Evolutionary conservation across 1,140 invertebrate genomes (phyloP).

Genomic region (Conopomorpha cramerella): DNA sequence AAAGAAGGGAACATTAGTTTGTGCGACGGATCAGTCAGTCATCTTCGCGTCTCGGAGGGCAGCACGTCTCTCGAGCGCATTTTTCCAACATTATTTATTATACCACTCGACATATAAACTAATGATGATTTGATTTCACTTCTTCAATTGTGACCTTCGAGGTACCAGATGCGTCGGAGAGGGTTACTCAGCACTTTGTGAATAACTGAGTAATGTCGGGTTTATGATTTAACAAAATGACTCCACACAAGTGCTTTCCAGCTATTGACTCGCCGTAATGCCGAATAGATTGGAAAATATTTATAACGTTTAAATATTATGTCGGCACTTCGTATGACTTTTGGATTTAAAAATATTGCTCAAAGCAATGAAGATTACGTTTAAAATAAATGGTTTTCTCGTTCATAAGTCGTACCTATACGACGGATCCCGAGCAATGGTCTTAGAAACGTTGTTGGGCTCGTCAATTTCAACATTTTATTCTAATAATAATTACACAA

Average conservation of each 20-base stretch:
- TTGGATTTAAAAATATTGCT: neutral
- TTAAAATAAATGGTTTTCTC: no score
- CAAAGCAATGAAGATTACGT: neutral
- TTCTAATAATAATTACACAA: no score
- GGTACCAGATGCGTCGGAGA: constrained; percentile 5
- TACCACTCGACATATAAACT: constrained; percentile 21
- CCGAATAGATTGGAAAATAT: neutral
- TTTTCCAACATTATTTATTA: constrained; percentile 19
- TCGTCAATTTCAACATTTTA: no score
- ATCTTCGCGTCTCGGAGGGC: constrained; percentile 30
- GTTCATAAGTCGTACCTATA: no score
- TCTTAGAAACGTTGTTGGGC: no score
- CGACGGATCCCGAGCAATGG: no score
- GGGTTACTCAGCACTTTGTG: constrained; percentile 3
- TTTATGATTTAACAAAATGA: neutral
- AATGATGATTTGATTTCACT: constrained; percentile 39
- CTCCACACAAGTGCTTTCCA: neutral
- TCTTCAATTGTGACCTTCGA: constrained; percentile 22
- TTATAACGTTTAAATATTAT: neutral
- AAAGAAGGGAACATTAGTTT: constrained; percentile 54
- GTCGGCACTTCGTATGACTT: neutral
- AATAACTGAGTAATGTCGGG: no score
- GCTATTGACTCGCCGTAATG: neutral
- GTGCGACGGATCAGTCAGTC: constrained; percentile 52
- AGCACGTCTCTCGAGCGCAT: constrained; percentile 36